phyloP scores from a whole-genome alignment of 2,888 invertebrate species.

The Lamellibrachia columna region DNA sequence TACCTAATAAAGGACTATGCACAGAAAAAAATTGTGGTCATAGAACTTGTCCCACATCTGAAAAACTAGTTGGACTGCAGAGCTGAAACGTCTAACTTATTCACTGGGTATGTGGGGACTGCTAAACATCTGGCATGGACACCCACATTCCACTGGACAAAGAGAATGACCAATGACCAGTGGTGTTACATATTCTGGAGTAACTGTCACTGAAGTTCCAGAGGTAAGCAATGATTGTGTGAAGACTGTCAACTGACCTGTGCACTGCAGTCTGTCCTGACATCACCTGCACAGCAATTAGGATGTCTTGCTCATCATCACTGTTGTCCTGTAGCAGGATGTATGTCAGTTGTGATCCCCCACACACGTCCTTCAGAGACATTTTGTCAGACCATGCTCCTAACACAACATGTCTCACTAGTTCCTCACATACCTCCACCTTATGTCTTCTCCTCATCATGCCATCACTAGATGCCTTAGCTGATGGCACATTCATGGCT shows the following conservation, averaged over 20 bases:
- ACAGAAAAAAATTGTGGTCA: too few species aligned
- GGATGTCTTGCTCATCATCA: neutral
- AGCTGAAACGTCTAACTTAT: too few species aligned
- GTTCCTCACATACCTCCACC: neutral
- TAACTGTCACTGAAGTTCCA: too few species aligned
- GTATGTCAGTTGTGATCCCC: neutral
- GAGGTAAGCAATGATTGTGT: neutral
- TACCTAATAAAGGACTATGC: too few species aligned
- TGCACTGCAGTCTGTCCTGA: conserved; percentile 3
- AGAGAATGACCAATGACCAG: too few species aligned
- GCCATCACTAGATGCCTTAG: neutral
- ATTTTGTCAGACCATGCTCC: neutral
- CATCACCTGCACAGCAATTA: neutral
- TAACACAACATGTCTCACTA: neutral
- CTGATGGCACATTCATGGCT: neutral
- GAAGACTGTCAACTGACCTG: neutral
- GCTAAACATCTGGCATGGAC: too few species aligned
- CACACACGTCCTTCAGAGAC: neutral
- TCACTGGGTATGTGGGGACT: too few species aligned
- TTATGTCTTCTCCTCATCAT: neutral
- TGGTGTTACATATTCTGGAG: too few species aligned
- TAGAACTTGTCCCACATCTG: too few species aligned
- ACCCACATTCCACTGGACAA: too few species aligned
- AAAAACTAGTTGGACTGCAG: too few species aligned
- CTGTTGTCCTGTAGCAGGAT: neutral